A percentile compares a stretch with the other conserved stretches of the same genome.
phyloP scores from a whole-genome alignment of 2,888 invertebrate genomes.

The Leucophora obtusa region DNA sequence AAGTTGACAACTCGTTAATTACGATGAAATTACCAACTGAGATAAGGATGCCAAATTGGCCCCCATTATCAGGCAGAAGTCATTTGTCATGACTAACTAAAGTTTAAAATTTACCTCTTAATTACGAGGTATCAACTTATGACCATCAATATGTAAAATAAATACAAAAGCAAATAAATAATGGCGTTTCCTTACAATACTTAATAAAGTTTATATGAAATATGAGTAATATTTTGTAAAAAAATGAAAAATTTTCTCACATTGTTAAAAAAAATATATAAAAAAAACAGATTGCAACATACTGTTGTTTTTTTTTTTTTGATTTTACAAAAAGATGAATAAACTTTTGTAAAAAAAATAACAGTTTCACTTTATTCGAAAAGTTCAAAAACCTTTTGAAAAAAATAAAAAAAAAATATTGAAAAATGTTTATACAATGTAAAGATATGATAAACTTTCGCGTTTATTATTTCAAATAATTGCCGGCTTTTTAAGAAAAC shows the following conservation, averaged over 20 bases:
- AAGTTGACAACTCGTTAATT: no score
- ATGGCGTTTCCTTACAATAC: constrained; percentile 47
- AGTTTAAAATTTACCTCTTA: no score
- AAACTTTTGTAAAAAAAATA: constrained; percentile 48
- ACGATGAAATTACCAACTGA: no score
- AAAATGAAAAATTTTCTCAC: constrained; percentile 1
- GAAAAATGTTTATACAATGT: not conserved
- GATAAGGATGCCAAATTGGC: no score
- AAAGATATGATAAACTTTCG: constrained; percentile 33
- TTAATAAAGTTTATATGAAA: constrained; percentile 38
- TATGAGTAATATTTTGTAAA: constrained; percentile 33
- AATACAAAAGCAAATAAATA: constrained; percentile 29
- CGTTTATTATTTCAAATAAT: constrained; percentile 4
- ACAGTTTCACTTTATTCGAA: constrained; percentile 55
- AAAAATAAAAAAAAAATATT: constrained; percentile 27
- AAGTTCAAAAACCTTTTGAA: constrained; percentile 57
- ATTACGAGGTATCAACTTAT: no score
- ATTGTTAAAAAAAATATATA: constrained; percentile 3
- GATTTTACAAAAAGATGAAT: constrained; percentile 58
- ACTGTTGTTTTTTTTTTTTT: constrained; percentile 16
- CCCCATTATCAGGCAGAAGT: no score
- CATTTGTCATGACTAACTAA: no score
- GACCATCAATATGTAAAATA: no score
- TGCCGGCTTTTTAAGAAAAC: constrained; percentile 35
- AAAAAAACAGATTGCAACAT: constrained; percentile 41